phyloP scores from a whole-genome alignment of 2,888 invertebrate species.

The Caenorhabditis virilis region DNA sequence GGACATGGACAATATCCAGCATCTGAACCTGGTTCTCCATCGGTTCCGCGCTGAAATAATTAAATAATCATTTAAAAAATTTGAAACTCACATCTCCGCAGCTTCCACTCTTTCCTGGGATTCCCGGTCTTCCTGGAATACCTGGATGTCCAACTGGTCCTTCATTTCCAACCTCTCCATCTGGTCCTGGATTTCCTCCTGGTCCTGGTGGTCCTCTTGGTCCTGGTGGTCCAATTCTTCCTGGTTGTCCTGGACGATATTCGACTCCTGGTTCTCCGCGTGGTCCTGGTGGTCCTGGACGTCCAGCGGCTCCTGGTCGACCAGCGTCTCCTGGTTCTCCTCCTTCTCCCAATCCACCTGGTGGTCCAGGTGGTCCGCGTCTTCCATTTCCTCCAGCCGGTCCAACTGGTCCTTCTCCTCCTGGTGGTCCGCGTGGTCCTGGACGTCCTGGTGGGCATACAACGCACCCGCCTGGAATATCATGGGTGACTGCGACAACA shows the following conservation, averaged over 20 bases:
- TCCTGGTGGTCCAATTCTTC: slow-evolving; percentile 44
- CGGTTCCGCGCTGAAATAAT: slow-evolving; percentile 22
- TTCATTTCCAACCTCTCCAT: slow-evolving; percentile 39
- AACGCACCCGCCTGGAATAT: slow-evolving; percentile 56
- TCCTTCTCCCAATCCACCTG: slow-evolving; percentile 34
- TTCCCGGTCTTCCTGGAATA: slow-evolving; percentile 44
- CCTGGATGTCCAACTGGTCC: slow-evolving; percentile 47
- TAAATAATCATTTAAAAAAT: too few relatives aligned
- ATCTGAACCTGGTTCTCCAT: slow-evolving; percentile 43
- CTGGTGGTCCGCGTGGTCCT: slow-evolving; percentile 35
- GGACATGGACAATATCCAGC: slow-evolving; percentile 48
- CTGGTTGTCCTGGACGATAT: slow-evolving; percentile 42
- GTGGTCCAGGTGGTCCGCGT: slow-evolving; percentile 40
- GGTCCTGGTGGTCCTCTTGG: slow-evolving; percentile 53
- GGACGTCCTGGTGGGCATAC: slow-evolving; percentile 44
- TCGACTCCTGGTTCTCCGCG: slow-evolving; percentile 46
- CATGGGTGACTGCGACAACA: slow-evolving; percentile 51
- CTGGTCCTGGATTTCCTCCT: slow-evolving; percentile 34
- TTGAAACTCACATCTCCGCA: slow-evolving; percentile 26
- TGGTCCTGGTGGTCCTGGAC: slow-evolving; percentile 45
- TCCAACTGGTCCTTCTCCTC: slow-evolving; percentile 41
- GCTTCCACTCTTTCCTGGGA: slow-evolving; percentile 45
- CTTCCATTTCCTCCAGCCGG: slow-evolving; percentile 37
- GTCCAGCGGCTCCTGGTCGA: slow-evolving; percentile 36
- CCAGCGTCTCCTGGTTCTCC: slow-evolving; percentile 43